Conservation (phyloP, 1,140 invertebrate species). For the Cherax destructor region DNA sequence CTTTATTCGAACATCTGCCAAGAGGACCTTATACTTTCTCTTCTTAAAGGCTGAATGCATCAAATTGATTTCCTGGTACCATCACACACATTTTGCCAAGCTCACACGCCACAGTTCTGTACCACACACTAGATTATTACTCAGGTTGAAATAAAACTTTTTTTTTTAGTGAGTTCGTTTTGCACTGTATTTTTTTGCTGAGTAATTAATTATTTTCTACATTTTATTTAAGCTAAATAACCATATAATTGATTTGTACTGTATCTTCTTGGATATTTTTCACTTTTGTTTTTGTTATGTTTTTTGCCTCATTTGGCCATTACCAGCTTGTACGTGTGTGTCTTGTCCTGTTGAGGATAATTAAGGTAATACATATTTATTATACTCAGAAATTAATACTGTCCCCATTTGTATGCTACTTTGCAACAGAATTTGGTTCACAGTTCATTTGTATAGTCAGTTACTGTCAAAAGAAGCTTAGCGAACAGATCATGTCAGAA, state of each 20-base stretch:
- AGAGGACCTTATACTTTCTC: constrained; percentile 18
- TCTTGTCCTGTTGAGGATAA: constrained; percentile 42
- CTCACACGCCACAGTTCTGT: background rate
- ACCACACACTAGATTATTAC: constrained; percentile 48
- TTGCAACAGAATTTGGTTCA: background rate
- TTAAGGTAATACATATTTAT: background rate
- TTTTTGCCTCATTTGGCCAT: constrained; percentile 36
- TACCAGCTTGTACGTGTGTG: constrained; percentile 46
- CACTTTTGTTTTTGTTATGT: constrained; percentile 4
- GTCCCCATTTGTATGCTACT: background rate
- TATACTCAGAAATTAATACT: background rate
- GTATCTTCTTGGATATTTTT: background rate
- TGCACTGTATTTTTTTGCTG: background rate
- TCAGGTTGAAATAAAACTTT: background rate
- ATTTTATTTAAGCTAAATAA: too few species aligned
- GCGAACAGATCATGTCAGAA: background rate
- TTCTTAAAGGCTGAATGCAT: constrained; percentile 37
- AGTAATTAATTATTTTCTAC: background rate
- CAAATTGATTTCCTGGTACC: constrained; percentile 43
- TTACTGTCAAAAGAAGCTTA: background rate
- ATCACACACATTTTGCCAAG: constrained; percentile 30
- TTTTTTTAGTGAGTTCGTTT: background rate
- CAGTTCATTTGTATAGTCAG: background rate
- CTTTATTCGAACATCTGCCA: constrained; percentile 49
- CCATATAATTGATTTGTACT: background rate